phyloP scores from a whole-genome alignment of 2,888 invertebrate species.

The Perizoma flavofasciatum region DNA sequence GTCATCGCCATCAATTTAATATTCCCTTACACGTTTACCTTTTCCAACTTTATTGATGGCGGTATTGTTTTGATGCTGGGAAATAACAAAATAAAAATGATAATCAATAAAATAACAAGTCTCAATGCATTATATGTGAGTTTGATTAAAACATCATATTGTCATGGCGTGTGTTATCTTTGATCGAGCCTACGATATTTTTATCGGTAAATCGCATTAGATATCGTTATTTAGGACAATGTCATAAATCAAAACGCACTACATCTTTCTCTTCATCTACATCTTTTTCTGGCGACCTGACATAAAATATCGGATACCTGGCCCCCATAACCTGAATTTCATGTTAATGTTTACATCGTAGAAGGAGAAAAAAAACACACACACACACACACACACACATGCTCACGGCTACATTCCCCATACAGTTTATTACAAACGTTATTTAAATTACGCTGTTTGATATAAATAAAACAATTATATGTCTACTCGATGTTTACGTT shows the following conservation, averaged over 20 bases:
- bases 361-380: too few species aligned
- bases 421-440: too few species aligned
- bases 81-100: not conserved
- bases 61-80: not conserved
- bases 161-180: slow-evolving; percentile 23
- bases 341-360: too few species aligned
- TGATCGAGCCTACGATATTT: slow-evolving; percentile 29
- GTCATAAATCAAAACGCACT: slow-evolving; percentile 26
- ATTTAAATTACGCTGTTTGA: too few species aligned
- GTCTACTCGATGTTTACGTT: not conserved
- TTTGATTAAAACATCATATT: slow-evolving; percentile 11
- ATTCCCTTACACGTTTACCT: too few species aligned
- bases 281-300: not conserved
- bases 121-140: slow-evolving; percentile 13
- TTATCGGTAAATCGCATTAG: slow-evolving; percentile 41
- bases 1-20: too few species aligned
- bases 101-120: slow-evolving; percentile 4
- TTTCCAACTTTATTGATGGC: too few species aligned
- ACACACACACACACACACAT: too few species aligned
- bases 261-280: not conserved
- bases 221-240: slow-evolving; percentile 37
- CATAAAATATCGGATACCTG: not conserved
- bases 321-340: not conserved
- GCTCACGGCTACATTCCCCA: too few species aligned
- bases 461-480: too few species aligned